Conservation (phyloP, 2,113 vertebrate genomes). For the Malurus melanocephalus region DNA sequence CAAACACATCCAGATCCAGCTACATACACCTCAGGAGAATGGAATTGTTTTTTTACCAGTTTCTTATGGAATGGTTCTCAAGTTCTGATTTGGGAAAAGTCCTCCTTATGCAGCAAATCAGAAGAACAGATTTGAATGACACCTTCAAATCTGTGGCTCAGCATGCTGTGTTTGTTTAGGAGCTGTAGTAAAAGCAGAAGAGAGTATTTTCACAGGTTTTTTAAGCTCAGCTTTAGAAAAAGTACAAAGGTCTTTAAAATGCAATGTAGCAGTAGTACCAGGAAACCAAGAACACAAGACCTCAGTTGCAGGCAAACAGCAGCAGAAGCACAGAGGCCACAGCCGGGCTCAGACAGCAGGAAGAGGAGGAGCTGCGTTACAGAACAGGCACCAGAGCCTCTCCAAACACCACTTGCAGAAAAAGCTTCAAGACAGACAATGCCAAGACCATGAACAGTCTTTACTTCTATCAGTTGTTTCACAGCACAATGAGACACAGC, state of each 20-base stretch:
- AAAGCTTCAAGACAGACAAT: conserved; percentile 55
- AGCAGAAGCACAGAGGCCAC: background rate
- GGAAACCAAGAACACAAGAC: background rate
- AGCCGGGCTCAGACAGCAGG: background rate
- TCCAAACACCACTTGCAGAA: conserved; percentile 23
- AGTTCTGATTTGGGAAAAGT: background rate
- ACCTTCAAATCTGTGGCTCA: background rate
- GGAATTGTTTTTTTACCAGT: background rate
- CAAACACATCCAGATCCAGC: background rate
- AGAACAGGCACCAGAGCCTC: background rate
- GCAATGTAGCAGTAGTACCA: background rate
- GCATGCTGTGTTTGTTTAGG: background rate
- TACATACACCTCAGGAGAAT: background rate
- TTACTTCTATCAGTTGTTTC: conserved; percentile 58
- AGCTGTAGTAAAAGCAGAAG: background rate
- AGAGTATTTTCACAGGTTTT: background rate
- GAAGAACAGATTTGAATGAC: background rate
- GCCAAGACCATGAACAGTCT: conserved; percentile 52
- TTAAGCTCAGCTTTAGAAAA: background rate
- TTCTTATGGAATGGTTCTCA: background rate
- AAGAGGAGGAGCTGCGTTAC: background rate
- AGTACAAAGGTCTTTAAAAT: background rate
- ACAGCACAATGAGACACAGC: conserved; percentile 53
- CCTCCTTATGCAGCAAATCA: background rate
- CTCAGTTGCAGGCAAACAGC: background rate